Evolutionary conservation across 2,888 invertebrate species (phyloP).

Genomic region (Campaea margaritaria): DNA sequence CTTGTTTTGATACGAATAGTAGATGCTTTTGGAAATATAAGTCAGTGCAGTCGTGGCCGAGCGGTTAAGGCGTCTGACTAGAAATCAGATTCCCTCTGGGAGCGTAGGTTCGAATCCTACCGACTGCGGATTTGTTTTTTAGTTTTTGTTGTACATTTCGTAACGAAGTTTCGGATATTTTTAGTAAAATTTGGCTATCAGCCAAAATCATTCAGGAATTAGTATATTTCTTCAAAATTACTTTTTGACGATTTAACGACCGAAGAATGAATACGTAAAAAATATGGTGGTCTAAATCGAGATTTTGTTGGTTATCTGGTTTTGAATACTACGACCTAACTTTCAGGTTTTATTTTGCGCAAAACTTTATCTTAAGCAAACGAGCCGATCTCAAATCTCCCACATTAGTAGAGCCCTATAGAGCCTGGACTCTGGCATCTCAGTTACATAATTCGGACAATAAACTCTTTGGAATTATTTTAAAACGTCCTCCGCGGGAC

Average conservation of each 20-base stretch:
- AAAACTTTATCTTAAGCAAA: slow-evolving; percentile 1
- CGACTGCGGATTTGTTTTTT: slow-evolving; percentile 86
- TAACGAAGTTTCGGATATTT: not conserved
- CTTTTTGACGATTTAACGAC: not conserved
- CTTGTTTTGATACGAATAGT: no score
- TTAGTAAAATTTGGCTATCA: not conserved
- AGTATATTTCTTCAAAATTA: not conserved
- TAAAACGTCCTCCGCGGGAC: slow-evolving; percentile 40
- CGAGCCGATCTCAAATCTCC: slow-evolving; percentile 10
- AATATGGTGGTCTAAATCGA: no score
- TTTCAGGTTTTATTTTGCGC: slow-evolving; percentile 9
- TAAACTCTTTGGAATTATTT: slow-evolving; percentile 50
- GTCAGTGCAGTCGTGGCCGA: slow-evolving; percentile 90
- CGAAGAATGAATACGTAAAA: no score
- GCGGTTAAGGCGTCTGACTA: slow-evolving; percentile 95
- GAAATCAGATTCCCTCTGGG: slow-evolving; percentile 95
- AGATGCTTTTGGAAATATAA: not conserved
- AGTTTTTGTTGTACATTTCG: not conserved
- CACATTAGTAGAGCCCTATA: slow-evolving; percentile 12
- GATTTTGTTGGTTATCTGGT: not conserved
- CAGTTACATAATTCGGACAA: slow-evolving; percentile 39
- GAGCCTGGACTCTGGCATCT: slow-evolving; percentile 2
- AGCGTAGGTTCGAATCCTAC: slow-evolving; percentile 96
- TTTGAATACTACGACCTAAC: not conserved
- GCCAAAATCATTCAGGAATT: not conserved